Base-by-base conservation (phyloP, 2,888 invertebrate genomes). In the Parochlus steinenii region DNA sequence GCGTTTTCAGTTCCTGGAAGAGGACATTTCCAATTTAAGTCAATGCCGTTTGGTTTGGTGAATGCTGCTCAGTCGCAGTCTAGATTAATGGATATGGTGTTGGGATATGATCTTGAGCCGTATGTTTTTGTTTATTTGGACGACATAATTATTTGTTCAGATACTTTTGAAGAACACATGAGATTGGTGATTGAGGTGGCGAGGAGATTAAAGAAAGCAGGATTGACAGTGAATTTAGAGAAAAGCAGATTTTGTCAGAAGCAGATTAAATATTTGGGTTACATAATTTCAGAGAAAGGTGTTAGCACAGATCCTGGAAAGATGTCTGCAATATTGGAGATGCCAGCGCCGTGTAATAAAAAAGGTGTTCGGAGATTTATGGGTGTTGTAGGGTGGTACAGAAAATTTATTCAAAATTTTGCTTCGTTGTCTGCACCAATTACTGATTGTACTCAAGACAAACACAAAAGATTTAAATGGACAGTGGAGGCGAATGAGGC, bases 201-300 rank as follows among this genome's bases (percentile, higher is more conserved):
- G 2, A 29, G 40, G 2, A 18, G 35, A 12, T 29, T 46, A 2
- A 20, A 32, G 7, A 31, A 39, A 2, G 43, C 46, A 3, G 41
- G 43, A 6, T 29, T 49, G 6, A 48, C 42, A 2, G 18, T 52
- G 3, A 47, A 48, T n/a, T 14, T 34, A 2, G 36, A 38, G 0
- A 48, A 50, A 27, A 40, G 43, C 29, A 28, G 40, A 12, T 44
- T 44, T 31, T 42, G 42, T 11, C 31, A 33, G 20, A 16, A 16
- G 10, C 30, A 41, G 11, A 19, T 51, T 3, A 41, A 40, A 23
- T 48, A 43, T 37, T 31, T 53, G 7, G 51, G 54, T 5, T 48
- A 47, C 30, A 20, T 48, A 1, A 44, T 54, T 4, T 37, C 40
- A 24, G 19, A 31, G 4, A 18, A 43, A 1, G 46, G 46, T 1